phyloP scores from a whole-genome alignment of 2,888 invertebrate species.

The Scelioninae gen. 2 region DNA sequence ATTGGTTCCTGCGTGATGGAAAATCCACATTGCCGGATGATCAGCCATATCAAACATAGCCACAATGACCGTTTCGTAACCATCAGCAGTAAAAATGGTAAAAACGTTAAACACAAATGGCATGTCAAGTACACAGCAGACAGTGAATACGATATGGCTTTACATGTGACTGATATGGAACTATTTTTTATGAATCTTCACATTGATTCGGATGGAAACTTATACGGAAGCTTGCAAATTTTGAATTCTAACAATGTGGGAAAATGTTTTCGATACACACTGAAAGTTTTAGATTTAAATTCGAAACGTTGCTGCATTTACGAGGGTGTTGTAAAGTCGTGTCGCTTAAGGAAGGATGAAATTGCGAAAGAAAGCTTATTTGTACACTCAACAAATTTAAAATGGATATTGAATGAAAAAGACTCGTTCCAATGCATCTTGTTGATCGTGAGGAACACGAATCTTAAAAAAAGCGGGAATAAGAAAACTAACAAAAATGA shows the following conservation, averaged over 20 bases:
- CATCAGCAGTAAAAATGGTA: slow-evolving; percentile 26
- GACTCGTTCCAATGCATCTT: too few species aligned
- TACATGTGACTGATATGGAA: slow-evolving; percentile 64
- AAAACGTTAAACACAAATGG: too few species aligned
- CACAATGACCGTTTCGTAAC: slow-evolving; percentile 75
- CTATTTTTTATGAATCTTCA: slow-evolving; percentile 66
- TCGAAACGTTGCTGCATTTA: too few species aligned
- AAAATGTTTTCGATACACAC: slow-evolving; percentile 60
- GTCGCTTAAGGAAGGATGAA: too few species aligned
- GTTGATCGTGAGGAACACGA: too few species aligned
- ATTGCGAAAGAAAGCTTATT: too few species aligned
- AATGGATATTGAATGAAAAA: too few species aligned
- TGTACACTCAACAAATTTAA: too few species aligned
- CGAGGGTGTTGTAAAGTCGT: too few species aligned
- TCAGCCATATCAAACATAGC: slow-evolving; percentile 77
- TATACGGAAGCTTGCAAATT: slow-evolving; percentile 62
- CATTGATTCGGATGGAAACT: slow-evolving; percentile 60
- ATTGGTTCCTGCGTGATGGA: slow-evolving; percentile 74
- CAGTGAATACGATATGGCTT: slow-evolving; percentile 63
- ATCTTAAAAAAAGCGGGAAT: too few species aligned
- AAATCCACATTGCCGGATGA: slow-evolving; percentile 75
- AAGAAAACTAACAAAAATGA: too few species aligned
- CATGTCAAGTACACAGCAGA: too few species aligned
- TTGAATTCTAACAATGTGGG: slow-evolving; percentile 60
- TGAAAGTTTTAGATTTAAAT: slow-evolving; percentile 60